Percentiles rank a stretch among this genome's conserved stretches.
Conservation (phyloP, 2,113 vertebrate species). For the Ovis canadensis region DNA sequence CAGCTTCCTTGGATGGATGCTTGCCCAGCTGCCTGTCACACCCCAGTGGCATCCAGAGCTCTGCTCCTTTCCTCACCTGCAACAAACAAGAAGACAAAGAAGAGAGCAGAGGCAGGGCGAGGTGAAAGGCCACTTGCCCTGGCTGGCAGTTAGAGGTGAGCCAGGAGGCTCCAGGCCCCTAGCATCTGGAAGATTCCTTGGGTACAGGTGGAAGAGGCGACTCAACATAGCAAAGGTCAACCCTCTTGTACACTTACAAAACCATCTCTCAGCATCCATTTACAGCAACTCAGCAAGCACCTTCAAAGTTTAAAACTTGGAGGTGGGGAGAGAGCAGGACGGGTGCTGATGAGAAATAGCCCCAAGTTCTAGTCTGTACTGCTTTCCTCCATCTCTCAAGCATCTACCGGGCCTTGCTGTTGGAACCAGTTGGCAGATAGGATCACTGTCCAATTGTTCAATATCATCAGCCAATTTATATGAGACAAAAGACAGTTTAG, state of each 20-base stretch:
- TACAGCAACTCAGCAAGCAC: background rate
- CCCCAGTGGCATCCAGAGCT: background rate
- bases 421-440: background rate
- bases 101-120: background rate
- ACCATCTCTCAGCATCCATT: background rate
- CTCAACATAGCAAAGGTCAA: background rate
- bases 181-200: background rate
- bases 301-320: background rate
- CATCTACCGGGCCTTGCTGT: background rate
- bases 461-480: background rate
- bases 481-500: background rate
- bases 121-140: background rate
- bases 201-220: background rate
- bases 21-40: background rate
- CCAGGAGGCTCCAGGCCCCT: background rate
- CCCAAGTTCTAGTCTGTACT: fast-evolving
- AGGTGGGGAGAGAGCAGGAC: background rate
- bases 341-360: background rate
- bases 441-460: background rate
- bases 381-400: background rate
- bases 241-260: background rate
- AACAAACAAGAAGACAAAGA: background rate
- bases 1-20: background rate
- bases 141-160: background rate
- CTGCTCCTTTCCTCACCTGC: background rate